These are phyloP conservation scores for Drosophila busckii DNA, from an alignment of 1,140 invertebrate species.

Conservation along the genomic window DNA sequence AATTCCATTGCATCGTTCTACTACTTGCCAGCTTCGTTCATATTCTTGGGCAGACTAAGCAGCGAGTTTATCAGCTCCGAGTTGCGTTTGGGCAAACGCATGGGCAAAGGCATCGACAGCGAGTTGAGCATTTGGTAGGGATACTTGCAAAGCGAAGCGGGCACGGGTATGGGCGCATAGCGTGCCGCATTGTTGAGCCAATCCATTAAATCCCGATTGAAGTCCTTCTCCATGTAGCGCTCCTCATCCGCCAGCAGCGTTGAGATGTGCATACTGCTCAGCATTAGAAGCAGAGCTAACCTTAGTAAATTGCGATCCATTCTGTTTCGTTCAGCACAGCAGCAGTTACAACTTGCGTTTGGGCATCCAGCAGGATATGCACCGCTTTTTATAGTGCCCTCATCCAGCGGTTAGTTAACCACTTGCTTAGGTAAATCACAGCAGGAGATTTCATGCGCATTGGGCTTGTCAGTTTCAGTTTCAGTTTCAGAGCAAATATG, in stretches of 20 bases:
- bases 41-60: slow-evolving; percentile 84
- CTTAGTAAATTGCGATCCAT: slow-evolving; percentile 32
- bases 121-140: slow-evolving; percentile 49
- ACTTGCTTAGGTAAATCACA: slow-evolving; percentile 47
- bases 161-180: slow-evolving; percentile 33
- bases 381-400: slow-evolving; percentile 45
- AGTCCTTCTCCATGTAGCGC: slow-evolving; percentile 75
- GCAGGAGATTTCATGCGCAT: slow-evolving; percentile 45
- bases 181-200: slow-evolving; percentile 57
- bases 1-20: neutral
- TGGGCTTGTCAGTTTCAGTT: slow-evolving; percentile 33
- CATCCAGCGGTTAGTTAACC: neutral
- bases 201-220: slow-evolving; percentile 61
- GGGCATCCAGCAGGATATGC: slow-evolving; percentile 12
- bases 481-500: slow-evolving; percentile 66
- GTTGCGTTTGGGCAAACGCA: slow-evolving; percentile 82
- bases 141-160: slow-evolving; percentile 50
- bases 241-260: slow-evolving; percentile 63
- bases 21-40: slow-evolving; percentile 85
- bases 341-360: slow-evolving; percentile 42
- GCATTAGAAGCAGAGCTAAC: slow-evolving; percentile 26
- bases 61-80: slow-evolving; percentile 87
- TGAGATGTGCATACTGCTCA: slow-evolving; percentile 8
- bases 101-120: slow-evolving; percentile 33
- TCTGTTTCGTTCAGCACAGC: slow-evolving; percentile 17